Conservation (phyloP, 2,113 vertebrate genomes). For the Vireo altiloquus region DNA sequence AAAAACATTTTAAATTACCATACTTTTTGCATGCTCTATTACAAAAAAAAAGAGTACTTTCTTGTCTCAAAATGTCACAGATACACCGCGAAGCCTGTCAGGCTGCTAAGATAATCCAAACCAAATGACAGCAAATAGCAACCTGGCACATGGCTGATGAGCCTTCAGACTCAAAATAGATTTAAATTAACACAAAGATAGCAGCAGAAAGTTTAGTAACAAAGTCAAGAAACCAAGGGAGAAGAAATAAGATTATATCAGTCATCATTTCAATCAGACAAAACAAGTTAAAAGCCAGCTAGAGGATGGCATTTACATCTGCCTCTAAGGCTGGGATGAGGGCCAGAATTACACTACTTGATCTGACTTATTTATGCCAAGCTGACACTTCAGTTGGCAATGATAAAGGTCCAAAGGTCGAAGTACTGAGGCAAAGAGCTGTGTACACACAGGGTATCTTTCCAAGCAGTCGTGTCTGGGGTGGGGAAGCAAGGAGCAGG, state of each 20-base stretch:
- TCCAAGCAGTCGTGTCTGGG: neutral
- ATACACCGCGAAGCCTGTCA: neutral
- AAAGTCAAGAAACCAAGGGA: neutral
- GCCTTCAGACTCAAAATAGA: neutral
- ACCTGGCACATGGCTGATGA: neutral
- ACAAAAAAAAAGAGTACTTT: neutral
- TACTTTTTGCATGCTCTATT: neutral
- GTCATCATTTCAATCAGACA: neutral
- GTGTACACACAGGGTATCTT: neutral
- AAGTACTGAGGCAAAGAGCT: neutral
- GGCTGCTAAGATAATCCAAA: neutral
- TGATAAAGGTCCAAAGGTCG: slow-evolving; percentile 9
- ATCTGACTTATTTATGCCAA: slow-evolving; percentile 10
- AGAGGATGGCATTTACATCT: neutral
- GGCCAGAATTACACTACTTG: slow-evolving; percentile 21
- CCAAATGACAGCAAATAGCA: slow-evolving; percentile 2
- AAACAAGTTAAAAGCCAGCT: slow-evolving; percentile 3
- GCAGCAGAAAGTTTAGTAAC: neutral
- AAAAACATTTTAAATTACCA: neutral
- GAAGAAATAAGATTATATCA: neutral
- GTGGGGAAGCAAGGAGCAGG: neutral
- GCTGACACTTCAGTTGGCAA: neutral
- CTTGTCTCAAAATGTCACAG: neutral
- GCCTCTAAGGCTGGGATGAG: neutral
- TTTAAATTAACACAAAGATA: slow-evolving; percentile 4